These are phyloP conservation scores for Apocheima hispidaria DNA, from an alignment of 2,888 invertebrate species.

Conservation along the genomic window DNA sequence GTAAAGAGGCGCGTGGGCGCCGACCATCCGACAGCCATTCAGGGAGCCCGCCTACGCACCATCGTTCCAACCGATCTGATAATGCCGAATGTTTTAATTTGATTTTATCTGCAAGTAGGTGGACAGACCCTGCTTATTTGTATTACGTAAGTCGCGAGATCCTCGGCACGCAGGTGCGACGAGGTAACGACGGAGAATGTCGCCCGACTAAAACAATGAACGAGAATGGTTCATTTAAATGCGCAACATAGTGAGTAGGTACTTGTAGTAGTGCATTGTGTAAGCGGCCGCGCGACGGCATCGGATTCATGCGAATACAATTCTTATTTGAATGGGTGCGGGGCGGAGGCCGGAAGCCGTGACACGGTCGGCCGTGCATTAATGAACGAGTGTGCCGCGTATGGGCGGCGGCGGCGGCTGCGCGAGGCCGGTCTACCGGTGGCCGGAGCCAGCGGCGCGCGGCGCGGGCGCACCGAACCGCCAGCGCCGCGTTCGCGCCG, in stretches of 20 bases:
- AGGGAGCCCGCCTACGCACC: constrained; percentile 71
- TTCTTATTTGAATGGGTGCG: constrained; percentile 74
- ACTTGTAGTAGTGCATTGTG: constrained; percentile 60
- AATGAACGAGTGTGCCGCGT: constrained; percentile 69
- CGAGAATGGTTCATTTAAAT: constrained; percentile 52
- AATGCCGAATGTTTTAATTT: constrained; percentile 62
- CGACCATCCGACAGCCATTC: constrained; percentile 71
- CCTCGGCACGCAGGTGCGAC: constrained; percentile 43
- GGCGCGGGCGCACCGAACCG: neutral
- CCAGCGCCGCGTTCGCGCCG: constrained; percentile 3
- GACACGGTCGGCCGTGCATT: constrained; percentile 76
- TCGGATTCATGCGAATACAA: constrained; percentile 71
- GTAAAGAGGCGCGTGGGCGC: constrained; percentile 45
- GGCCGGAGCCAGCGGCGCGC: constrained; percentile 1
- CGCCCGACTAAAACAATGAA: constrained; percentile 49
- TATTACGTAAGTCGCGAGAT: constrained; percentile 48
- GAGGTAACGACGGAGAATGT: constrained; percentile 42
- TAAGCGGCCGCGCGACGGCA: constrained; percentile 57
- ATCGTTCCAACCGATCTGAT: constrained; percentile 63
- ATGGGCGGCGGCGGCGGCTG: neutral
- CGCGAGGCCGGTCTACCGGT: neutral
- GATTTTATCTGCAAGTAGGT: constrained; percentile 56
- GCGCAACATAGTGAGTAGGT: constrained; percentile 53
- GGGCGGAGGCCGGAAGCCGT: constrained; percentile 74
- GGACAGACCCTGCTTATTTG: constrained; percentile 40